Evolutionary conservation across 2,888 invertebrate species (phyloP).

Genomic region (Venustoraphidia nigricollis): DNA sequence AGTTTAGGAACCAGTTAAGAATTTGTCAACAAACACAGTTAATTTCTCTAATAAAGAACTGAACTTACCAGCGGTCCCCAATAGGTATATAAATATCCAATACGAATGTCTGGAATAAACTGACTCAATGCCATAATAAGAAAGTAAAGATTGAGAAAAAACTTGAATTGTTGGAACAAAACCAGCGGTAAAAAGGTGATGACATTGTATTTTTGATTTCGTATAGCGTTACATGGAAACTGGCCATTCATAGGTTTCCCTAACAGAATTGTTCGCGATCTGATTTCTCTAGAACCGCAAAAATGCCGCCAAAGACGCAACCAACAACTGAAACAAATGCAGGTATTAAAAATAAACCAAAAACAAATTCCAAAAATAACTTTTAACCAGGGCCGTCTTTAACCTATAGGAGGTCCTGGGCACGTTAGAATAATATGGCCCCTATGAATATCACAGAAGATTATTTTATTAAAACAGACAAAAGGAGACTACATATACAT

Average conservation of each 20-base stretch:
- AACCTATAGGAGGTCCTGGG: too few relatives aligned
- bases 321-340: slow-evolving; percentile 48
- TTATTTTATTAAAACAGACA: too few relatives aligned
- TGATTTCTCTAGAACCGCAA: slow-evolving; percentile 56
- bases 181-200: slow-evolving; percentile 82
- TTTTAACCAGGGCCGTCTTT: too few relatives aligned
- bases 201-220: slow-evolving; percentile 96
- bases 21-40: neutral
- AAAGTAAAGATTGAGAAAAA: slow-evolving; percentile 97
- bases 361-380: neutral
- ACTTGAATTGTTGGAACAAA: slow-evolving; percentile 95
- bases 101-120: slow-evolving; percentile 90
- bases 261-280: slow-evolving; percentile 60
- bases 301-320: slow-evolving; percentile 57
- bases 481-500: too few relatives aligned
- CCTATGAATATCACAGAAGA: too few relatives aligned
- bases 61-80: slow-evolving; percentile 83
- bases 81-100: slow-evolving; percentile 97
- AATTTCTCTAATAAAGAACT: slow-evolving; percentile 2
- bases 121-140: slow-evolving; percentile 95
- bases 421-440: too few relatives aligned
- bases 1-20: too few relatives aligned
- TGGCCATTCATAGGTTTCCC: slow-evolving; percentile 65
- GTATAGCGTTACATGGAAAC: slow-evolving; percentile 88
- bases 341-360: neutral